phyloP scores from a whole-genome alignment of 2,888 invertebrate species.

The Exephanes ischioxanthus region DNA sequence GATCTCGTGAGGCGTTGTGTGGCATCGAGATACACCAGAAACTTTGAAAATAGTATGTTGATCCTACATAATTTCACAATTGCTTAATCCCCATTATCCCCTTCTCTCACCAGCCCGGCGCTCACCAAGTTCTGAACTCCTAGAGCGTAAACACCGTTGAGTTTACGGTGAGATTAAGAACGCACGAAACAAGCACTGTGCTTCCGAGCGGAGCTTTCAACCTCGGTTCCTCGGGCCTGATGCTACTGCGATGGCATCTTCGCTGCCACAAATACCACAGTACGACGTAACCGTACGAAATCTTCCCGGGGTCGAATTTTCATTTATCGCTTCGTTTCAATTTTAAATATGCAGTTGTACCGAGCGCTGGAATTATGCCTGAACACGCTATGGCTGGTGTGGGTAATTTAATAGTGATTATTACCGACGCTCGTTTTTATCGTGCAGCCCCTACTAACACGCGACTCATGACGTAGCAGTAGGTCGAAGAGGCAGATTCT shows the following conservation, averaged over 20 bases:
- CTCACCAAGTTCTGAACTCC: constrained; percentile 12
- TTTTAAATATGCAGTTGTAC: not conserved
- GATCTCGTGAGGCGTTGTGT: not conserved
- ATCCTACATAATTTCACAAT: constrained; percentile 30
- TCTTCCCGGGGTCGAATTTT: not conserved
- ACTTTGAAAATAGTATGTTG: constrained; percentile 23
- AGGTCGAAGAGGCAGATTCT: no score
- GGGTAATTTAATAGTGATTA: not conserved
- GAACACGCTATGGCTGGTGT: no score
- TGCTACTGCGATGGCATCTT: not conserved
- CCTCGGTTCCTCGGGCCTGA: not conserved
- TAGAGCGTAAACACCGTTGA: constrained; percentile 31
- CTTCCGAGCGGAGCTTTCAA: constrained; percentile 20
- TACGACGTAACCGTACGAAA: not conserved
- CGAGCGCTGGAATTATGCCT: not conserved
- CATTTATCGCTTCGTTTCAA: not conserved
- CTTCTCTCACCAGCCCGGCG: not conserved
- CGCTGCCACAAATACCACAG: constrained; percentile 6
- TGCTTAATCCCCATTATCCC: constrained; percentile 32
- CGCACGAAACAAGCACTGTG: constrained; percentile 33
- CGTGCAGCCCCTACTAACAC: no score
- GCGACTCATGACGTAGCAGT: no score
- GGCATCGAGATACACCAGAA: not conserved
- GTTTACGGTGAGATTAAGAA: constrained; percentile 35
- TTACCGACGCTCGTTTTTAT: not conserved